A percentile compares a stretch with the other conserved stretches of the same genome.
Evolutionary conservation across 1,140 invertebrate species (phyloP).

Genomic region (Drosophila erecta): DNA sequence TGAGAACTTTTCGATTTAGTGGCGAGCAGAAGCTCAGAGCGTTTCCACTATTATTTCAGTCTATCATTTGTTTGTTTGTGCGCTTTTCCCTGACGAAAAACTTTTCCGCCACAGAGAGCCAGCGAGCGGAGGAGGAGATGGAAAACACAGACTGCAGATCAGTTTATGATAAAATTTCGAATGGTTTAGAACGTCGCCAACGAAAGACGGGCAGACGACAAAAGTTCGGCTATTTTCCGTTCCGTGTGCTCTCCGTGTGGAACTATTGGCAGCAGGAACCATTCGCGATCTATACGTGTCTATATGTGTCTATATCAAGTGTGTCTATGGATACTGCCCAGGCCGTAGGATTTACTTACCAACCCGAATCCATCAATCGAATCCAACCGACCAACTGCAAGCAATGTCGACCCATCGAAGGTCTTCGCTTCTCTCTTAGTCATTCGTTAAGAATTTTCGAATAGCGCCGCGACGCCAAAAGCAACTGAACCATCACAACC

Average conservation of each 20-base stretch:
- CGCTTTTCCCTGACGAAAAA: constrained; percentile 60
- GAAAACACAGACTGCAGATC: constrained; percentile 64
- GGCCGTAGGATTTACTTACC: constrained; percentile 13
- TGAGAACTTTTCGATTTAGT: constrained; percentile 53
- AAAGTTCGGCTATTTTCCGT: constrained; percentile 37
- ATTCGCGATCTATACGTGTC: constrained; percentile 19
- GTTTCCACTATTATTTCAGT: constrained; percentile 33
- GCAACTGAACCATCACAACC: constrained; percentile 39
- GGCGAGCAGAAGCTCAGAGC: constrained; percentile 24
- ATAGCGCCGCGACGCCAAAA: constrained; percentile 58
- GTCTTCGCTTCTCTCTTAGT: constrained; percentile 59
- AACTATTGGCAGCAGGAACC: constrained; percentile 33
- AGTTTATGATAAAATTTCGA: constrained; percentile 84
- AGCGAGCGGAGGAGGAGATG: constrained; percentile 47
- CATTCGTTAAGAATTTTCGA: constrained; percentile 61
- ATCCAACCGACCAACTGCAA: constrained; percentile 24
- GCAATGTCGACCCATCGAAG: constrained; percentile 43
- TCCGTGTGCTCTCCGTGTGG: constrained; percentile 18
- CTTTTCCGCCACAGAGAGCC: constrained; percentile 46
- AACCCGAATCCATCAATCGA: constrained; percentile 6
- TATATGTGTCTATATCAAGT: constrained; percentile 28
- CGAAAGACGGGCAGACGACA: constrained; percentile 58
- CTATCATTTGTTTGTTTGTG: constrained; percentile 62
- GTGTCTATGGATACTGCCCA: constrained; percentile 24
- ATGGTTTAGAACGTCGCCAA: constrained; percentile 75